Evolutionary conservation across 35 echinoderm and acorn worm genomes (phyloP).

Genomic region (Apostichopus parvimensis): DNA sequence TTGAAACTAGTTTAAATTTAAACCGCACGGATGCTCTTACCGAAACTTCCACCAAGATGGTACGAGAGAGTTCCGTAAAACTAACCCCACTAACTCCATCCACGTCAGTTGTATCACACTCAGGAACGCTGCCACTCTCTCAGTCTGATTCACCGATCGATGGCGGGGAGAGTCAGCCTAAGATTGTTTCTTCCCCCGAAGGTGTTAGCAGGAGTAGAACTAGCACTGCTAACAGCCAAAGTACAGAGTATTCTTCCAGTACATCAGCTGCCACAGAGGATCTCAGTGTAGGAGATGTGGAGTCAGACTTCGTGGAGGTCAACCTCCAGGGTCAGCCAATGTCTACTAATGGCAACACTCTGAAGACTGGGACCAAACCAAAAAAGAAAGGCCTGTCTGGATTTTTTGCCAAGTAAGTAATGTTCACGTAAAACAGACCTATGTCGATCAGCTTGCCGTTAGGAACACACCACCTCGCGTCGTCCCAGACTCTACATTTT

Average conservation of each 20-base stretch:
- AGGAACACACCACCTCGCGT: too few species aligned
- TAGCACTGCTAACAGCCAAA: conserved; percentile 70
- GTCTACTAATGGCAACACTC: neutral
- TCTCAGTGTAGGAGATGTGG: conserved; percentile 46
- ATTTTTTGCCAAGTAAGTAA: conserved; percentile 72
- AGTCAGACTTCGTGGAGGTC: conserved; percentile 61
- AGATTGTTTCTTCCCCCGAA: neutral
- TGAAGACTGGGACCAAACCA: conserved; percentile 55
- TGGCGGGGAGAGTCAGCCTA: neutral
- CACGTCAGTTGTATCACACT: conserved; percentile 11
- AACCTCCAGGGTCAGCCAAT: conserved; percentile 43
- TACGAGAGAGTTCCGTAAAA: conserved; percentile 11
- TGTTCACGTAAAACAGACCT: too few species aligned
- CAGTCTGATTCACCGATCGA: neutral
- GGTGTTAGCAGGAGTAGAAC: conserved; percentile 60
- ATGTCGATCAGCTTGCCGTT: too few species aligned
- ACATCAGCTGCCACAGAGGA: conserved; percentile 57
- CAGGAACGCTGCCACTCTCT: neutral
- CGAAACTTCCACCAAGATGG: conserved; percentile 37
- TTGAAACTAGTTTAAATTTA: conserved; percentile 35
- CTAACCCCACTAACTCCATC: conserved; percentile 40
- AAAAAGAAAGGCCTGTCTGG: conserved; percentile 70
- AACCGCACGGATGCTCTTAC: neutral
- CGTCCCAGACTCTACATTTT: too few species aligned
- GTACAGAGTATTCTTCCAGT: conserved; percentile 70